A percentile compares a stretch with the other conserved stretches of the same genome.
phyloP scores from a whole-genome alignment of 2,888 invertebrate genomes.

The Xestia rhomboidea region DNA sequence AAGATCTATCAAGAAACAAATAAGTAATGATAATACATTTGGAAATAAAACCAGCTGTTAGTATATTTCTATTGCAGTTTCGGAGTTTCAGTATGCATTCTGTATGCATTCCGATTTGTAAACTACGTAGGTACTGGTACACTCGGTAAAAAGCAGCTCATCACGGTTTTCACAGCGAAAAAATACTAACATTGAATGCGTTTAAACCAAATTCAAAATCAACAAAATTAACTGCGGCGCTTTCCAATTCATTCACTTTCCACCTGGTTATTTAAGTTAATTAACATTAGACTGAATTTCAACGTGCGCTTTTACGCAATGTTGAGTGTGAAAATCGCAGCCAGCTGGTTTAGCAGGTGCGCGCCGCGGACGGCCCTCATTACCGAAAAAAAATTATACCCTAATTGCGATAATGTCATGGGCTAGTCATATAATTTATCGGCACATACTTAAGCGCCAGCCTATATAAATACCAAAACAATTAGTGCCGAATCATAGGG shows the following conservation, averaged over 20 bases:
- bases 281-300: background rate
- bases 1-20: background rate
- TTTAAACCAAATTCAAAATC: background rate
- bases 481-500: background rate
- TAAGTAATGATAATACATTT: too few relatives aligned
- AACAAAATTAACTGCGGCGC: background rate
- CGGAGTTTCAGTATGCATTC: background rate
- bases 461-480: background rate
- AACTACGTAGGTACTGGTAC: background rate
- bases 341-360: background rate
- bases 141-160: background rate
- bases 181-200: background rate
- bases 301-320: background rate
- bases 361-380: background rate
- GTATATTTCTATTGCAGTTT: background rate
- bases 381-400: background rate
- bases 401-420: slow-evolving; percentile 1
- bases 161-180: background rate
- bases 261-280: background rate
- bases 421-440: background rate
- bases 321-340: slow-evolving; percentile 6
- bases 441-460: background rate
- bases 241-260: background rate
- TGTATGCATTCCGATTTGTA: background rate
- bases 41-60: too few relatives aligned